These are phyloP conservation scores for Botia kubotai DNA, from an alignment of 2,797 vertebrate species.

Conservation along the genomic window DNA sequence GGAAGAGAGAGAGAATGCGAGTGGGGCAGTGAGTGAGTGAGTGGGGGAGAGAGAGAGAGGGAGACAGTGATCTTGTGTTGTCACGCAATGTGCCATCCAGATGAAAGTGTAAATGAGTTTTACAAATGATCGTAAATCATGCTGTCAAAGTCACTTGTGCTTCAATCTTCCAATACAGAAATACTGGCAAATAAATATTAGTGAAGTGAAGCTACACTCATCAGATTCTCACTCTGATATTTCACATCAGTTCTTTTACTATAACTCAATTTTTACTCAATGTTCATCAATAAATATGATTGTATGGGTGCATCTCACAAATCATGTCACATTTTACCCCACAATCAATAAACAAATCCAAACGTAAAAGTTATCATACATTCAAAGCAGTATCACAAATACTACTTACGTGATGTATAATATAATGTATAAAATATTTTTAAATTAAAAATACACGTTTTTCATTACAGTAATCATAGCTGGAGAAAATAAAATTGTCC, in stretches of 20 bases:
- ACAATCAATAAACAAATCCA: background rate
- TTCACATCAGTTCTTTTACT: slow-evolving; percentile 62
- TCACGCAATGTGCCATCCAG: background rate
- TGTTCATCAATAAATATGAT: slow-evolving; percentile 64
- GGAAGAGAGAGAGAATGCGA: no score
- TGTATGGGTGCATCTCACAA: slow-evolving; percentile 59
- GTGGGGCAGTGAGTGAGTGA: background rate
- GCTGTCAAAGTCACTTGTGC: background rate
- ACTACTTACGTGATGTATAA: background rate
- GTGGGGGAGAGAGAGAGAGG: background rate
- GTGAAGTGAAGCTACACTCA: slow-evolving; percentile 44
- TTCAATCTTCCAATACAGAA: slow-evolving; percentile 48
- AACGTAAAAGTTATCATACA: background rate
- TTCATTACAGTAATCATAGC: no score
- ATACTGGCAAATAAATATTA: slow-evolving; percentile 71
- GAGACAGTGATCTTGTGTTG: no score
- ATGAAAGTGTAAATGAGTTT: background rate
- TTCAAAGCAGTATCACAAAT: background rate
- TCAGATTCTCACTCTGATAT: slow-evolving; percentile 49
- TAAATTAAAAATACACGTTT: no score
- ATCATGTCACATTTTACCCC: slow-evolving; percentile 38
- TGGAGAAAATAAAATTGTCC: background rate
- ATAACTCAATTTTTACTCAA: slow-evolving; percentile 40
- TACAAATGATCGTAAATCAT: slow-evolving; percentile 12
- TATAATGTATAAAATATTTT: no score